Evolutionary conservation across 2,888 invertebrate genomes (phyloP), one percentile per base, ranked within the genome.

Genomic region (Polydrusus pterygomalis): DNA sequence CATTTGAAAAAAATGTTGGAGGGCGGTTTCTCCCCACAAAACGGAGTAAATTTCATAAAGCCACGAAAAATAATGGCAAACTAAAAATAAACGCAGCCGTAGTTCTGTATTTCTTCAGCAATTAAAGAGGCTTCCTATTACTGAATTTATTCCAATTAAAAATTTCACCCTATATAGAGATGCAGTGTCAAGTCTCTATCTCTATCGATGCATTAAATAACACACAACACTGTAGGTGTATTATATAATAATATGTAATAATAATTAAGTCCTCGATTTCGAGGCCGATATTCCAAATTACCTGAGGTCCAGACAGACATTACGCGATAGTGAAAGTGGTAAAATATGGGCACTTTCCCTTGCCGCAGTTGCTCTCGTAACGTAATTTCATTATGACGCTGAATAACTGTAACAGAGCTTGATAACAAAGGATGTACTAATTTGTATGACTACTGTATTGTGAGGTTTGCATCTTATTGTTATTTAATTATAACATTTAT

Each of bases 251-350:
- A 65, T 73, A 56, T 51, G 71, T 77, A 74, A 77, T n/a, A n/a
- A n/a, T 77, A 67, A 43, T 69, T 69, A 73, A 77, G 65, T 65
- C 34, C 63, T 56, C 68, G 77, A 75, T 79, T 82, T 80, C 74
- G 81, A 79, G 81, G 82, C 82, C 82, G 80, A 79, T 78, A 78
- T 77, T 81, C 77, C 77, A 80, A 82, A 81, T 81, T 79, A 77
- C 75, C 80, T 79, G 78, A 80, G 80, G 77, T 79, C 81, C 82
- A 84, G 83, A 82, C 84, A 83, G 81, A 82, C 83, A 84, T 87
- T 87, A 87, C 87, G 86, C 85, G 87, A 87, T 87, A 86, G 87
- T 87, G 87, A 87, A 87, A 87, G 87, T 87, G 85, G 84, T 85
- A 86, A 85, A 85, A 81, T 86, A 86, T 84, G 84, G 83, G 84